Evolutionary conservation across 1,140 invertebrate species (phyloP).

Genomic region (Saccostrea echinata): DNA sequence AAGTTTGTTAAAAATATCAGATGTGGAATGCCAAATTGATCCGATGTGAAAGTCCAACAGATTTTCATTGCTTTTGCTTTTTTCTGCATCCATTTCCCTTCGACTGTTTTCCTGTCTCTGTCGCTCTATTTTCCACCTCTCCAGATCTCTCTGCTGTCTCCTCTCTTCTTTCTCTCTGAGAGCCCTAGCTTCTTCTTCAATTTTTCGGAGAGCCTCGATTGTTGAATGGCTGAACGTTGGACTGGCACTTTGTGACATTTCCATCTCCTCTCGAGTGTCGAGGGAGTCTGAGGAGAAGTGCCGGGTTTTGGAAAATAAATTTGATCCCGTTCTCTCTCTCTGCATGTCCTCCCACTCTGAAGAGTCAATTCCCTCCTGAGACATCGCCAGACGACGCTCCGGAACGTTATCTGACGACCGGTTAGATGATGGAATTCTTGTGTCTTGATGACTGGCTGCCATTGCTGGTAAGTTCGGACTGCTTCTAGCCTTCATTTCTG

Average conservation of each 20-base stretch:
- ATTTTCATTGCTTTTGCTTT: conserved; percentile 78
- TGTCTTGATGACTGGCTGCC: conserved; percentile 34
- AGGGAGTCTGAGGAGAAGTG: conserved; percentile 73
- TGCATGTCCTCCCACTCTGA: conserved; percentile 67
- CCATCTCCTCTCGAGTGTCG: conserved; percentile 74
- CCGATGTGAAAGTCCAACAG: conserved; percentile 62
- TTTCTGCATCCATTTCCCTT: conserved; percentile 85
- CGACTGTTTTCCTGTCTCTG: conserved; percentile 84
- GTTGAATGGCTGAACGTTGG: conserved; percentile 67
- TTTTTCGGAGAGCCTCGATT: conserved; percentile 66
- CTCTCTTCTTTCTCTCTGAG: conserved; percentile 70
- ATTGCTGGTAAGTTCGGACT: conserved; percentile 64
- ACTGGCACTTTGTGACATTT: conserved; percentile 67
- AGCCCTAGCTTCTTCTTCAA: conserved; percentile 70
- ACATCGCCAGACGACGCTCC: conserved; percentile 63
- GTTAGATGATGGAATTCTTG: conserved; percentile 28
- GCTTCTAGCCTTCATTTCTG: conserved; percentile 62
- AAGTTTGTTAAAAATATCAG: conserved; percentile 34
- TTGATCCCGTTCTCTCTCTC: conserved; percentile 57
- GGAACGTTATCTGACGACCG: conserved; percentile 35
- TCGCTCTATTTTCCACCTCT: conserved; percentile 82
- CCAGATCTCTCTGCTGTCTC: conserved; percentile 73
- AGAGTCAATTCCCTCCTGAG: conserved; percentile 63
- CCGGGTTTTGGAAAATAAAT: conserved; percentile 55
- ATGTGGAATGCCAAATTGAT: conserved; percentile 42